phyloP scores from a whole-genome alignment of 2,797 vertebrate genomes.

The Tinamus major region DNA sequence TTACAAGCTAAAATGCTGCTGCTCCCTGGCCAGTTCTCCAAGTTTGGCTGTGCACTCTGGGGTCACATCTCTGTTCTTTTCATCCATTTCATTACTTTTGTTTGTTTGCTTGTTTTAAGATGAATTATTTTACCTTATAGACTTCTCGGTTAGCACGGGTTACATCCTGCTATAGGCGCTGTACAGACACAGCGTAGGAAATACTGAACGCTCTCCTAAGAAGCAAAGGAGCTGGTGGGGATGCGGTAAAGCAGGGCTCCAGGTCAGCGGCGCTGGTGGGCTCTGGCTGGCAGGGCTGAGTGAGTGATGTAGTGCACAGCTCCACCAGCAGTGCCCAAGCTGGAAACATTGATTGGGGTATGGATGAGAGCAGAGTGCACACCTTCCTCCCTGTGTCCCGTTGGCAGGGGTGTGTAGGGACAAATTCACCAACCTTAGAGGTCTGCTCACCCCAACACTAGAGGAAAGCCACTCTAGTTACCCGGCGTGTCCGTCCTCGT shows the following conservation, averaged over 20 bases:
- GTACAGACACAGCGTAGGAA: background rate
- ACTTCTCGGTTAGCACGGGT: background rate
- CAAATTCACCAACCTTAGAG: background rate
- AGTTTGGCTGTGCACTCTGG: background rate
- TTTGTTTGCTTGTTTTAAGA: background rate
- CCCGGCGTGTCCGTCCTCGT: background rate
- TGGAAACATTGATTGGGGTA: background rate
- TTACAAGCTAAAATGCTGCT: background rate
- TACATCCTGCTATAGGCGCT: background rate
- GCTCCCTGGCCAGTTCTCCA: background rate
- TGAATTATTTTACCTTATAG: background rate
- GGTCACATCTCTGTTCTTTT: background rate
- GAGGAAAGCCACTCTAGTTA: background rate
- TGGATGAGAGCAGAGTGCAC: background rate
- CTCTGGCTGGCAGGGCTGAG: background rate
- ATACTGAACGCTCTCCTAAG: background rate
- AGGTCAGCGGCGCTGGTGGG: background rate
- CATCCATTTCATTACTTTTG: background rate
- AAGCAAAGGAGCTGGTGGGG: background rate
- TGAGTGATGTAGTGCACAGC: background rate
- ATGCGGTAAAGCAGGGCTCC: background rate
- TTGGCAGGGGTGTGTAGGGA: background rate
- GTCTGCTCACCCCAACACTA: background rate
- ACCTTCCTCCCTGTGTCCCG: rapidly evolving
- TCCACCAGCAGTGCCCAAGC: background rate